Evolutionary conservation across 2,797 vertebrate species (phyloP), one percentile per base, ranked within the genome.

Genomic region (Gymnothorax reevesii): DNA sequence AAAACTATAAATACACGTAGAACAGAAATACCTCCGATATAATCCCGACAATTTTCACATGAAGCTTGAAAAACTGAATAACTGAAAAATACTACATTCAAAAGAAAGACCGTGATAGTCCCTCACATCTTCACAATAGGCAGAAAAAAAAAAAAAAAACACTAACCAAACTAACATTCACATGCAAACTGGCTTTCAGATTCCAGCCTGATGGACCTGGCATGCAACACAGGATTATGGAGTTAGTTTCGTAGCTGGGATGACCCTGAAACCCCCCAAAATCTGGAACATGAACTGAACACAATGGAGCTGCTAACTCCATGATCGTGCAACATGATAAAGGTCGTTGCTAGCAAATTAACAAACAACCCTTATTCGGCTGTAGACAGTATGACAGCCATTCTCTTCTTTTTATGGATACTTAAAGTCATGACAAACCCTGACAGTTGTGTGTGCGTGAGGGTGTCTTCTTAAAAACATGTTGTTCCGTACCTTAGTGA

Each of bases 401-500:
- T 17, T 13, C 71, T 27, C 49, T 49, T 42, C 27, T 33, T 75
- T 42, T 27, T 8, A 33, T 25, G 66, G 66, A 71, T 8, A 0
- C 27, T 69, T n/a, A 7, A 9, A 73, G 69, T 33, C 73, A 77
- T 77, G 15, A 49, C 73, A 20, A 77, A 42, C 15, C 1, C 71
- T 71, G 66, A 12, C 4, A 86, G 82, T 85, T 85, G 7, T 12
- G 22, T 54, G 27, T n/a, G 59, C 10, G 6, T 17, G 52, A 22
- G 60, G n/a, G 59, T 3, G 54, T 60, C 0, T 42, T 1, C 33
- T 42, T 2, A 42, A 2, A 42, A 1, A 42, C 33, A 42, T 42
- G 33, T 42, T 6, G 15, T 42, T 69, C 86, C 90, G 88, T 33
- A 99, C 98, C 97, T 99, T 99, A 0, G 97, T 97, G 94, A 99